Evolutionary conservation across 2,113 vertebrate genomes (phyloP).

Genomic region (Pheucticus melanocephalus): DNA sequence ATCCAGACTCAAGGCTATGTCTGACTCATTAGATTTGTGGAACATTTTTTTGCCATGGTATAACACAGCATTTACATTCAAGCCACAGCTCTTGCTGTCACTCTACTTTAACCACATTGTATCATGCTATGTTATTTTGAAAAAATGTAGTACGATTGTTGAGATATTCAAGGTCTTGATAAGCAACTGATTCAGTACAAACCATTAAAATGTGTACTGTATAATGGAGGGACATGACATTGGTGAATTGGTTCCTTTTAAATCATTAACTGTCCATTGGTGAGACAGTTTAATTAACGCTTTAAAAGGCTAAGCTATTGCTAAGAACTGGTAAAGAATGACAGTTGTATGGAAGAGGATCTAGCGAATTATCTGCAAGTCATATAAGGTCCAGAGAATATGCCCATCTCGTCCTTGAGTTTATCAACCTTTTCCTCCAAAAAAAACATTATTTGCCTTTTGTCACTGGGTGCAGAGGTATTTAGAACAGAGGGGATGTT

Average conservation of each 20-base stretch:
- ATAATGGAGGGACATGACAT: constrained; percentile 20
- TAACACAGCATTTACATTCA: constrained; percentile 22
- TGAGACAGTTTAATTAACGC: constrained; percentile 50
- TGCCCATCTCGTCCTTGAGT: not conserved
- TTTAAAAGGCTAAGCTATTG: constrained; percentile 3
- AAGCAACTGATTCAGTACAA: constrained; percentile 13
- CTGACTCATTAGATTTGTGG: constrained; percentile 40
- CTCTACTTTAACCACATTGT: constrained; percentile 1
- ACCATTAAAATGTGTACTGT: constrained; percentile 9
- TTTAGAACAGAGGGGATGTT: not conserved
- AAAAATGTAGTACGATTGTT: not conserved
- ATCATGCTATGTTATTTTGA: constrained; percentile 37
- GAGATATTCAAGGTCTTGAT: constrained; percentile 45
- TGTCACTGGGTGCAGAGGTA: not conserved
- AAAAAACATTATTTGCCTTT: not conserved
- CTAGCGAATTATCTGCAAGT: not conserved
- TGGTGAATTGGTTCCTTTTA: constrained; percentile 49
- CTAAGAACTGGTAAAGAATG: not conserved
- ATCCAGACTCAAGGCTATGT: constrained; percentile 32
- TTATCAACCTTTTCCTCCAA: not conserved
- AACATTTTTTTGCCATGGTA: not conserved
- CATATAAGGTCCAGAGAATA: not conserved
- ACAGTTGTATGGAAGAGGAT: not conserved
- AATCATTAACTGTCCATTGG: constrained; percentile 54
- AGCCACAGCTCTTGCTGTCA: constrained; percentile 13